Evolutionary conservation across 2,888 invertebrate genomes (phyloP), one percentile per base, ranked within the genome.

Genomic region (Xanthorhoe spadicearia): DNA sequence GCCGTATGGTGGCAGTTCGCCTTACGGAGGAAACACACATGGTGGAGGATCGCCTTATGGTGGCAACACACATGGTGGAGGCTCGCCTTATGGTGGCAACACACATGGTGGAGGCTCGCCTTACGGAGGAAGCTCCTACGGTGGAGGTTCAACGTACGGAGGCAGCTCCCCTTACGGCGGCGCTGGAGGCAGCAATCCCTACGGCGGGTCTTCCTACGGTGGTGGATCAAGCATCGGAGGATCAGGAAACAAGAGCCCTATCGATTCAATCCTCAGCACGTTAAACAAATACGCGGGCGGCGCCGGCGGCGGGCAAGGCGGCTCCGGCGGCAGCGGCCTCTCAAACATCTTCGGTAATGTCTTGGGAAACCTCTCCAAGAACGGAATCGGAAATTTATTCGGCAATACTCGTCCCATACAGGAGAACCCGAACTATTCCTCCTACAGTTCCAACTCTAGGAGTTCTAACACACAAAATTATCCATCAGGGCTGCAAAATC

Each of bases 331-430:
- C 54, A 77, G 82, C 28, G 82, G 86, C 28, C 72, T 93, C 0
- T 83, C 89, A 19, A 89, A 85, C 74, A 87, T 93, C 74, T 85
- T 93, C 69, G 86, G 91, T 23, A 88, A 83, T 74, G 80, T 93
- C 59, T 82, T 92, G 52, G 83, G 86, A 69, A 85, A 87, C 74
- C 77, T 92, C 38, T 84, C 90, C 55, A 92, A 91, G 74, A 86
- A 76, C 71, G 90, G 89, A 57, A 92, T 91, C 74, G 85, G 77
- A 69, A 90, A 80, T 62, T 73, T 89, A 52, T 84, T 77, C 76
- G 83, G 89, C 69, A 91, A 93, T 78, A 92, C 93, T 49, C 82
- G 93, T 64, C 93, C 93, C 0, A 87, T 93, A 23, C 83, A 86
- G 83, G 89, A 90, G 76, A 93, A 93, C 71, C 93, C 93, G 17